Base-by-base conservation (phyloP, 2,113 vertebrate genomes). In the Microtus oregoni region DNA sequence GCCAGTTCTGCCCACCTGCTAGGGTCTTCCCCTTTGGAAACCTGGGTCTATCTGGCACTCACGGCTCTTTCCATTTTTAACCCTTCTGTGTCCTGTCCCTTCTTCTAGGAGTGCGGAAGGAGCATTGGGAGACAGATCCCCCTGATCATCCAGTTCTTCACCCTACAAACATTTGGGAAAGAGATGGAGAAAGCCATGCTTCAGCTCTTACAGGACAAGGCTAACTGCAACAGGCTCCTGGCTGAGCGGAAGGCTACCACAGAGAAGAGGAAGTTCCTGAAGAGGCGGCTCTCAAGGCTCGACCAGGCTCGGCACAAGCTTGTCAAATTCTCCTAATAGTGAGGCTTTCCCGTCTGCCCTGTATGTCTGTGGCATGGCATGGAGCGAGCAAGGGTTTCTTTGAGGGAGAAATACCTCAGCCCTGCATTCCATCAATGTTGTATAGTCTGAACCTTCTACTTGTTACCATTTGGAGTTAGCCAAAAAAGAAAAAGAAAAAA, bases 101-200 rank as follows among this genome's bases (percentile, higher is more conserved):
- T 7, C 20, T 86, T 78, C 8, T 97, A 99, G 99, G 99, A 98
- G 96, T 96, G 98, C 47, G 99, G 98, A 75, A n/a, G 67, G 32
- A 70, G 35, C 67, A 52, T 70, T 8, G 65, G 65, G 20, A 87
- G 85, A 70, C 99, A 99, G 96, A 96, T 99, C 93, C 99, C 99
- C 0, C 94, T 99, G 88, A 98, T 99, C 96, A 98, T 99, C 92
- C 98, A 99, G 86, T 99, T 98, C 97, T 98, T 97, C 90, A 79
- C 99, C 50, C 97, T 99, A 44, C 97, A 98, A 50, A 98, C 99
- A 58, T 97, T 97, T 0, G 98, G 98, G 0, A 19, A 87, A 0
- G 70, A 97, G 12, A 94, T 99, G 67, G 98, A 99, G 92, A 99
- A 97, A 28, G 88, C 97, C 76, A 99, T 99, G 99, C 86, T 99